These are phyloP conservation scores for Heliothis subflexa DNA, from an alignment of 1,140 invertebrate genomes.

Conservation along the genomic window DNA sequence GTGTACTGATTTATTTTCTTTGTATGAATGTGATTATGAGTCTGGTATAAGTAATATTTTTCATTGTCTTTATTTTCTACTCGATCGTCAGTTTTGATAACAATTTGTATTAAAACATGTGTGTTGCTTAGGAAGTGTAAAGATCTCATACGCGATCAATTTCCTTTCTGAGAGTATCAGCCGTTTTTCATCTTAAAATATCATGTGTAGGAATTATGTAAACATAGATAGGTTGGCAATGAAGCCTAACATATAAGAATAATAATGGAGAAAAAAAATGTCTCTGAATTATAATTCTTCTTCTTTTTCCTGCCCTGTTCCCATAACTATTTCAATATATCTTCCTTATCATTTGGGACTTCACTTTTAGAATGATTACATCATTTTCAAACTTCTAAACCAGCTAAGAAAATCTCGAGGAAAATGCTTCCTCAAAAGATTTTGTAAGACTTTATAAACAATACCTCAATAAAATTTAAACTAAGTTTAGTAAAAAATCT, in stretches of 20 bases:
- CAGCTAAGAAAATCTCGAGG: background rate
- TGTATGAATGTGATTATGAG: no score
- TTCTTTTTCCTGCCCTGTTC: no score
- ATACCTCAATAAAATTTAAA: conserved; percentile 45
- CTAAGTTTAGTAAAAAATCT: conserved; percentile 57
- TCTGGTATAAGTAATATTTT: no score
- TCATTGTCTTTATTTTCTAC: background rate
- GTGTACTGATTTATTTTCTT: no score
- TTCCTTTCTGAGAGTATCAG: background rate
- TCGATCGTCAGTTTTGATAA: background rate
- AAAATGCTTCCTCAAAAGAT: background rate
- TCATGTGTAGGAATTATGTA: background rate
- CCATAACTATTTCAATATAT: no score
- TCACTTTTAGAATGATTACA: no score
- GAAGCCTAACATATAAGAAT: no score
- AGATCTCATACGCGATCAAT: conserved; percentile 12
- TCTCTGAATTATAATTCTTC: no score
- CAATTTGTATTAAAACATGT: background rate
- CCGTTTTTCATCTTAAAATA: background rate
- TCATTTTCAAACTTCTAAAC: no score
- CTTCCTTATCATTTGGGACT: no score
- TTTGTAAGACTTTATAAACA: conserved; percentile 20
- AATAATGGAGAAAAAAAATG: no score
- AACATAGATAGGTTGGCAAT: background rate
- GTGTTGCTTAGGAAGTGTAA: background rate